phyloP scores from a whole-genome alignment of 1,140 invertebrate species.

The Oryzaephilus surinamensis region DNA sequence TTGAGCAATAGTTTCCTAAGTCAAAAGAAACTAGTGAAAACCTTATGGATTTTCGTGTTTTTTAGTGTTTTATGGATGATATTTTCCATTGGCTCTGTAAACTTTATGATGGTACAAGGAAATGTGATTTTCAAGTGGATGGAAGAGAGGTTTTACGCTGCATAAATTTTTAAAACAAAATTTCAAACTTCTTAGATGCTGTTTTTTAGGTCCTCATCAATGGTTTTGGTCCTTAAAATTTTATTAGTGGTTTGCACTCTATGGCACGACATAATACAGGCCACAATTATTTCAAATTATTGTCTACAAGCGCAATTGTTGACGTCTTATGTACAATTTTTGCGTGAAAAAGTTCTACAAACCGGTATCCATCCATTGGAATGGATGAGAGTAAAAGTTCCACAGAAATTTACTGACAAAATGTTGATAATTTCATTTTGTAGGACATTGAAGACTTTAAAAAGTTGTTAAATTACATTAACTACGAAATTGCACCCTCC shows the following conservation, averaged over 20 bases:
- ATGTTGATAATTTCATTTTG: slow-evolving; percentile 2
- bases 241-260: slow-evolving; percentile 55
- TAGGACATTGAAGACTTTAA: slow-evolving; percentile 55
- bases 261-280: slow-evolving; percentile 66
- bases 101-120: slow-evolving; percentile 52
- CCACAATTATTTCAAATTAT: slow-evolving; percentile 66
- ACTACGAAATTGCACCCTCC: slow-evolving; percentile 58
- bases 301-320: slow-evolving; percentile 68
- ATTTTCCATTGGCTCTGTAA: slow-evolving; percentile 51
- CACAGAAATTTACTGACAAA: not conserved
- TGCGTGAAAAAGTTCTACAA: slow-evolving; percentile 58
- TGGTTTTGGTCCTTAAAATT: slow-evolving; percentile 42
- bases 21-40: slow-evolving; percentile 54
- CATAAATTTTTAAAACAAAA: slow-evolving; percentile 4
- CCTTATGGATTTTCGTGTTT: slow-evolving; percentile 60
- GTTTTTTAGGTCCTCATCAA: slow-evolving; percentile 40
- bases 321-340: slow-evolving; percentile 56
- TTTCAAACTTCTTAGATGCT: slow-evolving; percentile 1
- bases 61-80: slow-evolving; percentile 55
- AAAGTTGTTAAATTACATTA: slow-evolving; percentile 62
- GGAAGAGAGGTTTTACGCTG: slow-evolving; percentile 35
- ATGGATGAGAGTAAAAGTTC: slow-evolving; percentile 59
- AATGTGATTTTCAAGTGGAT: slow-evolving; percentile 54
- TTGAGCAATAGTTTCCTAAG: slow-evolving; percentile 48
- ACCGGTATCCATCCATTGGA: slow-evolving; percentile 56